Evolutionary conservation across 2,113 vertebrate genomes (phyloP).

Genomic region (Lophura nycthemera): DNA sequence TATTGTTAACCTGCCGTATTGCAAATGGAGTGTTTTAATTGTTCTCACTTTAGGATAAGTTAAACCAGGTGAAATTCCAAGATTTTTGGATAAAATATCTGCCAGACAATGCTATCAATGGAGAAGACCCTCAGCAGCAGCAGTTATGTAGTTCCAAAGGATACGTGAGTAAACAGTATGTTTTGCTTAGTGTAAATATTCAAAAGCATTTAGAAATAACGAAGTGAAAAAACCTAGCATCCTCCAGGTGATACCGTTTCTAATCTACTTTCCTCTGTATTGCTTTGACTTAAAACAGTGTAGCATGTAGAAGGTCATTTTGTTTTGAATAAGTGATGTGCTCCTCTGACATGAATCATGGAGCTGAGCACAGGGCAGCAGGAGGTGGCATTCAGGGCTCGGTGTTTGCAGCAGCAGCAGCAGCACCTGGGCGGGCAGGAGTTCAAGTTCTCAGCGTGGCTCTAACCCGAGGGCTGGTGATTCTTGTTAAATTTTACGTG

Average conservation of each 20-base stretch:
- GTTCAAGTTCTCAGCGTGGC: conserved; percentile 47
- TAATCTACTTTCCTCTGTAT: neutral
- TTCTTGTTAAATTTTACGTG: conserved; percentile 58
- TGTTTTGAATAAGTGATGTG: neutral
- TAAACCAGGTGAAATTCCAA: neutral
- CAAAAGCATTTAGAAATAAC: neutral
- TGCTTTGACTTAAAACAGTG: neutral
- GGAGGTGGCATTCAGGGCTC: neutral
- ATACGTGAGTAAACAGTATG: neutral
- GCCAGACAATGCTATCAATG: neutral
- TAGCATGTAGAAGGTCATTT: neutral
- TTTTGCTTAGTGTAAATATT: neutral
- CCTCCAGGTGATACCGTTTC: neutral
- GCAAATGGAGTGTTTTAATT: neutral
- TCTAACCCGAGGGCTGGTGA: conserved; percentile 52
- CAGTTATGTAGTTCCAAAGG: neutral
- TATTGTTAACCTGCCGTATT: neutral
- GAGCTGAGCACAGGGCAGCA: neutral
- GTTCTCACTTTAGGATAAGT: neutral
- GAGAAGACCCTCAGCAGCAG: neutral
- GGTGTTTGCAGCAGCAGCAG: neutral
- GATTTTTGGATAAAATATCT: neutral
- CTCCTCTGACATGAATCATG: conserved; percentile 8
- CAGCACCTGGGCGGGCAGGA: conserved; percentile 37
- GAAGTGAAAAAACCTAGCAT: neutral